Conservation (phyloP, 2,113 vertebrate genomes). For the Baryphthengus martii region DNA sequence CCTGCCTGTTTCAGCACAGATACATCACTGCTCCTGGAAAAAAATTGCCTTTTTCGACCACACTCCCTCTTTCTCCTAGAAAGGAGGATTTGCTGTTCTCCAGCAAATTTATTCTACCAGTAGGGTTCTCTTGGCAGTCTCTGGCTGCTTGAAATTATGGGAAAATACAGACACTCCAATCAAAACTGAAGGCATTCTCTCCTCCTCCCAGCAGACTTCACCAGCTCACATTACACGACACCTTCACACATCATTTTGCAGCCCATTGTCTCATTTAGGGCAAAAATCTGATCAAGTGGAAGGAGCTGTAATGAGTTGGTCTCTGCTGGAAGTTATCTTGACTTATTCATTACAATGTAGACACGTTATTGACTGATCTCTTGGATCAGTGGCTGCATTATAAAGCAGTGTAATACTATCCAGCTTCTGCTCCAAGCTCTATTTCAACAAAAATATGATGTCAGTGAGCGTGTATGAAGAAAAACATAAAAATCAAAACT, state of each 20-base stretch:
- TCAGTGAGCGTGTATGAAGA: background rate
- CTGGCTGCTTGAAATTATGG: background rate
- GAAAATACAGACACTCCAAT: background rate
- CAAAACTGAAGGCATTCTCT: background rate
- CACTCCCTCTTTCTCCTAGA: background rate
- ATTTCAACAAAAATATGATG: background rate
- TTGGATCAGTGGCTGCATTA: background rate
- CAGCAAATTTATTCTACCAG: background rate
- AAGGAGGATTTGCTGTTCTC: background rate
- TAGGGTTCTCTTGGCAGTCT: background rate
- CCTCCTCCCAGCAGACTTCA: background rate
- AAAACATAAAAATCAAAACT: background rate
- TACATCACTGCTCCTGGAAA: accelerated
- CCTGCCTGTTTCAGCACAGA: background rate
- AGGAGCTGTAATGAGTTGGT: slow-evolving; percentile 14
- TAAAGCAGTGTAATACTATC: background rate
- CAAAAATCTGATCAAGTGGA: slow-evolving; percentile 38
- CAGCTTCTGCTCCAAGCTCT: background rate
- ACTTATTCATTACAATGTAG: slow-evolving; percentile 2
- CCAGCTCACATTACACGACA: background rate
- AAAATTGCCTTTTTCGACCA: background rate
- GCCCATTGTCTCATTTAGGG: background rate
- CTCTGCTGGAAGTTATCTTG: slow-evolving; percentile 2
- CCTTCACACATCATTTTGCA: background rate
- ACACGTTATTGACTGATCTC: background rate